Conservation (phyloP, 2,113 vertebrate species). For the Blennius ocellaris region DNA sequence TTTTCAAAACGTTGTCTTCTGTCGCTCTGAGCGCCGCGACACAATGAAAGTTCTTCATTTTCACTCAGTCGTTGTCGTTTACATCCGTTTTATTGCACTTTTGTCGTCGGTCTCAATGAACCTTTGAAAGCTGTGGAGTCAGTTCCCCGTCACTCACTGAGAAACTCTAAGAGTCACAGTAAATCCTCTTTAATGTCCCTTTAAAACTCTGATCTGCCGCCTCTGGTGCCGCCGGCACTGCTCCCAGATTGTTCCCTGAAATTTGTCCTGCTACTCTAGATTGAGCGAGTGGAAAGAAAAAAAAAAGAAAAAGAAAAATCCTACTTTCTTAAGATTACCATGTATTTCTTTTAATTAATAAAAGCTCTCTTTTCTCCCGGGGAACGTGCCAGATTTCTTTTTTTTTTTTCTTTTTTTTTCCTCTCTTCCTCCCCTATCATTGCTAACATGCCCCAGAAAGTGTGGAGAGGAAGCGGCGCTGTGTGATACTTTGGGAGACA, state of each 20-base stretch:
- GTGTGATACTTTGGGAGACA: conserved; percentile 29
- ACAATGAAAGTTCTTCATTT: no score
- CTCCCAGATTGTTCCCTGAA: no score
- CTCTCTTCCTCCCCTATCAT: not conserved
- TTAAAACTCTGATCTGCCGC: conserved; percentile 22
- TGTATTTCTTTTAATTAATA: conserved; percentile 40
- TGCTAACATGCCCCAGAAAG: conserved; percentile 9
- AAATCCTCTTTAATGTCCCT: not conserved
- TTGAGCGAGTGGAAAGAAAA: conserved; percentile 22
- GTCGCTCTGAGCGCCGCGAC: no score
- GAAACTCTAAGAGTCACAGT: not conserved
- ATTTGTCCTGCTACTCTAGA: not conserved
- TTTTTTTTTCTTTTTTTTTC: no score
- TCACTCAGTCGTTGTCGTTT: no score
- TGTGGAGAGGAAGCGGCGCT: not conserved
- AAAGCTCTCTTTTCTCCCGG: conserved; percentile 15
- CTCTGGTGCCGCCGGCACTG: not conserved
- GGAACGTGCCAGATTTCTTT: conserved; percentile 35
- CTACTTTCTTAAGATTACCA: conserved; percentile 5
- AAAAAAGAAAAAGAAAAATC: conserved; percentile 12
- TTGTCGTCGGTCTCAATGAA: no score
- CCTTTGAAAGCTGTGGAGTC: not conserved
- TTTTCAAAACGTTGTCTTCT: no score
- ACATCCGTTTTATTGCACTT: no score
- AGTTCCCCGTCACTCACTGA: not conserved